Percentiles rank a stretch among this genome's conserved stretches.
These are phyloP conservation scores for Notolepis coatsorum DNA, from an alignment of 2,797 vertebrate species.

Conservation along the genomic window DNA sequence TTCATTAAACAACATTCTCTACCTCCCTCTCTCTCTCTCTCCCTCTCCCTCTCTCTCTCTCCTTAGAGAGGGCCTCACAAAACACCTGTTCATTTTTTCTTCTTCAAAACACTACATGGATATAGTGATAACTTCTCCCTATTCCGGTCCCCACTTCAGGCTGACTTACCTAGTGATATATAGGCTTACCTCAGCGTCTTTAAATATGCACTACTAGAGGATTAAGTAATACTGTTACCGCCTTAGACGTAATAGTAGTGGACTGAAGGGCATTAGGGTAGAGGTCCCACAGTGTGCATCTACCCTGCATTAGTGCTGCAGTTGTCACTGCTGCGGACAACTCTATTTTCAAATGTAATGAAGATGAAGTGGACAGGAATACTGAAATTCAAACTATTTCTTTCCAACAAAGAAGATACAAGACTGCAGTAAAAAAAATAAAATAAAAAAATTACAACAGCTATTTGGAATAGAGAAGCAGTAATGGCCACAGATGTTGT, in stretches of 20 bases:
- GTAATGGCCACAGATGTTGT: too few species aligned
- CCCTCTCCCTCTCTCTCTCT: neutral
- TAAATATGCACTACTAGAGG: slow-evolving; percentile 61
- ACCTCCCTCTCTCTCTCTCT: neutral
- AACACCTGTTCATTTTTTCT: slow-evolving; percentile 23
- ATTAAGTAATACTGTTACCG: slow-evolving; percentile 45
- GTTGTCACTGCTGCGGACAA: neutral
- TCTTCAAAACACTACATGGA: slow-evolving; percentile 29
- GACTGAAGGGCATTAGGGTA: slow-evolving; percentile 28
- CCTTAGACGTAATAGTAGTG: slow-evolving; percentile 32
- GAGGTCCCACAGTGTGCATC: neutral
- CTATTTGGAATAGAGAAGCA: too few species aligned
- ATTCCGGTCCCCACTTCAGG: slow-evolving; percentile 15
- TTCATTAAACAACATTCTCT: neutral
- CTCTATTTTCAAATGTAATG: too few species aligned
- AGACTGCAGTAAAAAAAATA: neutral
- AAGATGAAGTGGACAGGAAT: too few species aligned
- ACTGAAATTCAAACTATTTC: neutral
- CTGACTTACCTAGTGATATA: slow-evolving; percentile 39
- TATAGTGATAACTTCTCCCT: slow-evolving; percentile 14
- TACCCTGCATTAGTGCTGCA: neutral
- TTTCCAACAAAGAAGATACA: neutral
- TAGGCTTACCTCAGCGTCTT: slow-evolving; percentile 39
- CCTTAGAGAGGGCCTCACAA: slow-evolving; percentile 1
- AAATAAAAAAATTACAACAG: too few species aligned